Evolutionary conservation across 2,797 vertebrate genomes (phyloP), one percentile per base, ranked within the genome.

Genomic region (Halcyon leucocephala): DNA sequence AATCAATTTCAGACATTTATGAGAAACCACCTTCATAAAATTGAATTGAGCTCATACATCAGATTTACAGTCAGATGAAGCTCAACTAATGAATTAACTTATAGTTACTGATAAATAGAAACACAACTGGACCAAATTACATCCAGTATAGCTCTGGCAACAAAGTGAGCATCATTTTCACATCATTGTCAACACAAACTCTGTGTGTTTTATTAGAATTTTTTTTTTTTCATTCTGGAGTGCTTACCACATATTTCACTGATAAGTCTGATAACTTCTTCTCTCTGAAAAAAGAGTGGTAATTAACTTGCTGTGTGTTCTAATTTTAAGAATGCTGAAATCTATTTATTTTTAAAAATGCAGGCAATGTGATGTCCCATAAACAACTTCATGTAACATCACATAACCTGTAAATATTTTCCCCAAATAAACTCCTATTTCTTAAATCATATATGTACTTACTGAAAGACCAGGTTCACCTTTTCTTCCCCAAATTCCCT

Each of bases 171-270:
- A 51, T 22, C 1, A 0, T 74, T 86, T 90, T 80, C 48, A 71
- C 17, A 49, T 41, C n/a, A 80, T 25, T 33, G 11, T 48, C 35
- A 84, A 70, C 26, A 48, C 42, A 66, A 81, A 87, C 83, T 51
- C 21, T 31, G 42, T 41, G 8, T 64, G 54, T 48, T 89, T 90
- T 31, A 82, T 55, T 37, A 78, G 49, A 96, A 57, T 8, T 31
- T 7, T 4, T 72, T 57, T 62, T 82, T 72, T 72, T 44, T n/a
- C 12, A 42, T 54, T 31, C 19, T 82, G 22, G 57, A 96, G 69
- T 74, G 98, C 99, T 99, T 98, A 99, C 98, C 98, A 97, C 99
- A 99, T 88, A 99, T 98, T 69, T 98, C 98, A 96, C 95, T 98
- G 95, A 99, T 98, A 87, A 99, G 98, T 92, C 97, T 98, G 96